Evolutionary conservation across 2,797 vertebrate species (phyloP).

Genomic region (Leptatherina wallacei): DNA sequence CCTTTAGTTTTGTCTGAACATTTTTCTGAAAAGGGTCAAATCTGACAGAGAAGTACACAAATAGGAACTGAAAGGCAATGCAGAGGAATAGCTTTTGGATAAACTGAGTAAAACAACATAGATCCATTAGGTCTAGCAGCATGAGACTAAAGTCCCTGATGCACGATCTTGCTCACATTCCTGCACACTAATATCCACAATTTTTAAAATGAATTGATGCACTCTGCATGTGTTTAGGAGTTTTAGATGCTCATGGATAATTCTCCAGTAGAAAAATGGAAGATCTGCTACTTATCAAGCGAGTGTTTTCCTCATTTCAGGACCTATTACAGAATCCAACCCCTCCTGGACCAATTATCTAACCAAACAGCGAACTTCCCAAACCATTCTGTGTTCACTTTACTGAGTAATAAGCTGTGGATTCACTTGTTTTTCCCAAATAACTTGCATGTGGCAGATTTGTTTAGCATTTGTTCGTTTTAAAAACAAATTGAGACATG

Average conservation of each 20-base stretch:
- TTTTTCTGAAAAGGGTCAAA: not conserved
- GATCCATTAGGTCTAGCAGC: not conserved
- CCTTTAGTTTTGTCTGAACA: not conserved
- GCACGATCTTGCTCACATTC: not conserved
- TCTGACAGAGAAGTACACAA: not conserved
- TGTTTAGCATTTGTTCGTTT: too few species aligned
- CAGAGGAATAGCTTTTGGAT: not conserved
- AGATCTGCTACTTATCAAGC: not conserved
- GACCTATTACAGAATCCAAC: too few species aligned
- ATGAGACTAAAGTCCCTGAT: not conserved
- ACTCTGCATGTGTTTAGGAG: not conserved
- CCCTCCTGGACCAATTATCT: too few species aligned
- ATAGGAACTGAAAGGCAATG: not conserved
- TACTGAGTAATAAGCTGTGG: too few species aligned
- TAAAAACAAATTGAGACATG: too few species aligned
- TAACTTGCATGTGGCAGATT: too few species aligned
- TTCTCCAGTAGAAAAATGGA: not conserved
- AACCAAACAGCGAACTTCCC: too few species aligned
- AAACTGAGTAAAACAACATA: not conserved
- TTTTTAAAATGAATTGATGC: not conserved
- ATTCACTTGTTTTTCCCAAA: too few species aligned
- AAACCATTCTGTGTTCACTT: too few species aligned
- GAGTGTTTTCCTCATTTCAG: too few species aligned
- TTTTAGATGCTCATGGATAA: not conserved
- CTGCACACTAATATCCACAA: not conserved